Evolutionary conservation across 1,140 invertebrate genomes (phyloP), one percentile per base, ranked within the genome.

Genomic region (Scaptomyza graminum): DNA sequence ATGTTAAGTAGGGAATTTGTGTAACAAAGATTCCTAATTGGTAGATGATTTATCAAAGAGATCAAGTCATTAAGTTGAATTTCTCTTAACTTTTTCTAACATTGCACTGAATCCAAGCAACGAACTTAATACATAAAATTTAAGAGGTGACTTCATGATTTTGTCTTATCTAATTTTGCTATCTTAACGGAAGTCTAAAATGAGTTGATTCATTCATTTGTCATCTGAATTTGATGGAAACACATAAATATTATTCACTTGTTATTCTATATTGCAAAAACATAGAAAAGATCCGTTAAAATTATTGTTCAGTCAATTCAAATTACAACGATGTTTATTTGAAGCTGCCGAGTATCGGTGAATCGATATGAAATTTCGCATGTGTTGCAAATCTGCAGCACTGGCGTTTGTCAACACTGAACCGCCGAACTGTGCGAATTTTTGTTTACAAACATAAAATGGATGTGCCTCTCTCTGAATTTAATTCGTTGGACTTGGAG

Each of bases 381-480:
- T 18, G 37, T 54, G 7, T 31, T 49, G n/a, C 9, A 12, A 15
- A 47, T 18, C 39, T 22, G 25, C 39, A 49, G n/a, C 63, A 65
- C 63, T 65, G n/a, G 12, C 22, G 11, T 2, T 55, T 46, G 9
- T 0, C 6, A 39, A 8, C 50, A 56, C 34, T 65, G 16, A 7
- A 5, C 8, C 2, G 37, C 3, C 13, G 1, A 1, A 46, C 55
- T 57, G 25, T 28, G 46, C 43, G 50, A 31, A 15, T 51, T 3
- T 57, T 65, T 71, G 39, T 66, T 52, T 71, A 57, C 62, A 60
- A 50, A 28, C 34, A 22, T 16, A 2, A 13, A 25, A 67, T 72
- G 69, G 69, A 72, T 8, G 63, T 72, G 9, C 64, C 63, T 1
- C 9, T 67, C 4, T 22, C 49, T 9, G 69, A 72, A 46, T 72